Conservation (phyloP, 1,140 invertebrate genomes). For the Oppia nitens region DNA sequence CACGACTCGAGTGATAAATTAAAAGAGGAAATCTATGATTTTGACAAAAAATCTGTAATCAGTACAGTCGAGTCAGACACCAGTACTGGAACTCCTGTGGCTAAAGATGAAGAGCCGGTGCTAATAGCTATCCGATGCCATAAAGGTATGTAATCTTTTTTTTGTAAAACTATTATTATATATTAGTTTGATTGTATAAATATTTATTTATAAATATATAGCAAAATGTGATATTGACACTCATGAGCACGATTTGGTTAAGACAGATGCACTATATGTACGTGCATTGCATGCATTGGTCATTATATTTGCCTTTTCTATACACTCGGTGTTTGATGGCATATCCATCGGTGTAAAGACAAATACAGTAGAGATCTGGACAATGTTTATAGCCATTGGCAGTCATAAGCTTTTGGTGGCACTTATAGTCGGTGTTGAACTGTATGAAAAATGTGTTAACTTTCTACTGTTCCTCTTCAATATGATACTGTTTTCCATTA, state of each 20-base stretch:
- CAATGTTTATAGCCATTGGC: slow-evolving; percentile 60
- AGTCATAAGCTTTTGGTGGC: slow-evolving; percentile 78
- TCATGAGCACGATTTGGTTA: background rate
- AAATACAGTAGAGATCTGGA: slow-evolving; percentile 48
- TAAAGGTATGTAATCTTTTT: background rate
- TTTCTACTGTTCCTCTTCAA: slow-evolving; percentile 8
- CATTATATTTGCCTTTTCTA: slow-evolving; percentile 46
- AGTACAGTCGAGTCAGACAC: background rate
- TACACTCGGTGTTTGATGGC: slow-evolving; percentile 82
- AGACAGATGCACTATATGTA: background rate
- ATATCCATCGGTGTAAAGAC: slow-evolving; percentile 56
- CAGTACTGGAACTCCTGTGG: background rate
- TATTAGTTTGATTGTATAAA: too few relatives aligned
- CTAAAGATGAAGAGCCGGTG: background rate
- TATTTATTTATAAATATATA: background rate
- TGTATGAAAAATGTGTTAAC: slow-evolving; percentile 19
- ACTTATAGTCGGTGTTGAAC: slow-evolving; percentile 30
- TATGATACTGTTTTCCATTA: slow-evolving; percentile 18
- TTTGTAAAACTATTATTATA: background rate
- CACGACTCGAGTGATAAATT: background rate
- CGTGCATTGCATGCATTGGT: slow-evolving; percentile 15
- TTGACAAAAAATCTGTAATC: background rate
- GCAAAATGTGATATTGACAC: slow-evolving; percentile 14
- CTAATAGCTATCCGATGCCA: background rate
- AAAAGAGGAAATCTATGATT: background rate